Evolutionary conservation across 2,113 vertebrate genomes (phyloP).

Genomic region (Corydoras maculifer): DNA sequence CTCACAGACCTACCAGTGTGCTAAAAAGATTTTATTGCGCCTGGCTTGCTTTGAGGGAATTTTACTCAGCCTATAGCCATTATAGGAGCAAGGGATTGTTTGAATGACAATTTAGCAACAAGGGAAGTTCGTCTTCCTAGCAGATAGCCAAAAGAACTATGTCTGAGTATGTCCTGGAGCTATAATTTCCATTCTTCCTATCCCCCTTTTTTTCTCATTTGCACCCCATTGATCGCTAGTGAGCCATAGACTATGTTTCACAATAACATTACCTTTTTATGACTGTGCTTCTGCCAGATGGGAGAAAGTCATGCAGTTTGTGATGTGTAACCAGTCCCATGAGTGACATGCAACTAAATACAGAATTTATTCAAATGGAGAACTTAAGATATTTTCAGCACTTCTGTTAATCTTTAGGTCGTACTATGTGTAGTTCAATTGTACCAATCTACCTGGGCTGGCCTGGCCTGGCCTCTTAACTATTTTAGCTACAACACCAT

Average conservation of each 20-base stretch:
- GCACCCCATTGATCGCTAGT: conserved; percentile 39
- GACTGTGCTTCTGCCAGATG: conserved; percentile 30
- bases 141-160: conserved; percentile 35
- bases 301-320: conserved; percentile 28
- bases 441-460: conserved; percentile 35
- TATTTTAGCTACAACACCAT: conserved; percentile 15
- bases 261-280: conserved; percentile 33
- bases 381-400: background rate
- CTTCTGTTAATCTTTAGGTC: conserved; percentile 16
- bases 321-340: conserved; percentile 33
- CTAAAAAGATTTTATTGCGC: background rate
- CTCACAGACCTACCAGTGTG: background rate
- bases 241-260: conserved; percentile 36
- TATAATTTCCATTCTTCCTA: conserved; percentile 4
- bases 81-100: background rate
- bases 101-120: conserved; percentile 3
- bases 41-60: background rate
- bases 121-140: conserved; percentile 14
- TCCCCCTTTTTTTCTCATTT: conserved; percentile 28
- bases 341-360: conserved; percentile 13
- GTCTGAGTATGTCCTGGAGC: conserved; percentile 31
- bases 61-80: background rate
- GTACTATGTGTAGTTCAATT: conserved; percentile 33
- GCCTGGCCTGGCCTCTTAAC: conserved; percentile 20
- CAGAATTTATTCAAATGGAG: too few species aligned